Percentiles rank a stretch among this genome's conserved stretches.
phyloP scores from a whole-genome alignment of 2,113 vertebrate genomes.

The Phainopepla nitens region DNA sequence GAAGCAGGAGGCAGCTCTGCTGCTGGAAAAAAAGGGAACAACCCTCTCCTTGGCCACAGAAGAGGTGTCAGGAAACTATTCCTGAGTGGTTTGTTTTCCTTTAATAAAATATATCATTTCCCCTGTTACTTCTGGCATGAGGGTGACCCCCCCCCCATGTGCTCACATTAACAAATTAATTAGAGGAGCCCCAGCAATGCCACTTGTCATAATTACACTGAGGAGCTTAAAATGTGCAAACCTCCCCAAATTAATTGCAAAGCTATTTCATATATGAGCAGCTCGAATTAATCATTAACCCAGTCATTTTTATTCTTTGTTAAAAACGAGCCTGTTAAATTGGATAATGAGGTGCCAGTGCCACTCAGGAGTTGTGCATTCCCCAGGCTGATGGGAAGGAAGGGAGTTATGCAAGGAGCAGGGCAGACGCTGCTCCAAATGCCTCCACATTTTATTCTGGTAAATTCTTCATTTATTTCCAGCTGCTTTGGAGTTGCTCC shows the following conservation, averaged over 20 bases:
- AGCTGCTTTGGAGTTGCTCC: background rate
- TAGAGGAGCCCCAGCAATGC: background rate
- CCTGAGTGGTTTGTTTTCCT: background rate
- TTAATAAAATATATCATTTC: background rate
- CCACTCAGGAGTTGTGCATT: background rate
- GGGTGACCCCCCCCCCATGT: background rate
- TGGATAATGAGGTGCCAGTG: conserved; percentile 13
- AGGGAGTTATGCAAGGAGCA: background rate
- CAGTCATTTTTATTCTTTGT: conserved; percentile 15
- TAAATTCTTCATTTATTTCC: background rate
- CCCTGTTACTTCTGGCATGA: background rate
- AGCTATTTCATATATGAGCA: background rate
- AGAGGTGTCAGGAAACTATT: background rate
- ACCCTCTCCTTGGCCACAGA: accelerated
- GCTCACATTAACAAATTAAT: background rate
- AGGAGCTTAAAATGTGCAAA: background rate
- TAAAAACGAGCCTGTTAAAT: conserved; percentile 15
- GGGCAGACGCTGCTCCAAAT: background rate
- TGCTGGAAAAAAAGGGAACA: background rate
- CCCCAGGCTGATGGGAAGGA: background rate
- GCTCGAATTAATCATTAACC: conserved; percentile 33
- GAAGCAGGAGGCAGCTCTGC: background rate
- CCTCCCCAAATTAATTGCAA: conserved; percentile 8
- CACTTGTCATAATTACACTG: background rate
- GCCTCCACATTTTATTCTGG: background rate